Evolutionary conservation across 2,797 vertebrate genomes (phyloP), one percentile per base, ranked within the genome.

Genomic region (Pipistrellus kuhlii): DNA sequence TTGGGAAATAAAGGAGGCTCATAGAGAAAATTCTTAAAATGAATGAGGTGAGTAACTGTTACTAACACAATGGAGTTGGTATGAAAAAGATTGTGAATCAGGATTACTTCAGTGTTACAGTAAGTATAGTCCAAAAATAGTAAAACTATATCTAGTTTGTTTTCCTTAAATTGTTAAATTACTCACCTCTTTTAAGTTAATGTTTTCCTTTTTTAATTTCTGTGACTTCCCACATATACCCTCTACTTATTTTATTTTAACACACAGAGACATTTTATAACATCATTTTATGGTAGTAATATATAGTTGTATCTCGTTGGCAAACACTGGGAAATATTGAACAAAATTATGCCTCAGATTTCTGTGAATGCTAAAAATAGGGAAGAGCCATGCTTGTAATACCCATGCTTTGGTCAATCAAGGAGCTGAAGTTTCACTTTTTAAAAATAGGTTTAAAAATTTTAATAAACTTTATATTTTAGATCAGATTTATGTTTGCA

Each of bases 131-230:
- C 48, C 41, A 30, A 11, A 76, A 25, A 46, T 5, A 77, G 25
- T 46, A 46, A 77, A 75, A 35, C 46, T 57, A 2, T 75, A 12
- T 55, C 13, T 59, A 12, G 5, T 8, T 30, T 66, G 69, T 51
- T 81, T 57, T 76, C 68, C 41, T 55, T 25, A 53, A 64, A 6
- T 69, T 77, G 85, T 35, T 57, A 57, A 64, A 62, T 90, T 80
- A 30, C 81, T 95, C 68, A 41, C 5, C 46, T 32, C 46, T 87
- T 90, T 72, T 12, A 69, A 38, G 38, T 66, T 85, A 81, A 18
- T 38, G 1, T 38, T 92, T 92, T 95, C 89, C 83, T 94, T 76
- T 93, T 84, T 91, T 87, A 13, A 5, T 76, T 73, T 82, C 8
- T 44, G 32, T 76, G 51, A 66, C 46, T 86, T 89, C 41, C 59